These are phyloP conservation scores for Coturnix japonica DNA, from an alignment of 2,113 vertebrate genomes.

Conservation along the genomic window DNA sequence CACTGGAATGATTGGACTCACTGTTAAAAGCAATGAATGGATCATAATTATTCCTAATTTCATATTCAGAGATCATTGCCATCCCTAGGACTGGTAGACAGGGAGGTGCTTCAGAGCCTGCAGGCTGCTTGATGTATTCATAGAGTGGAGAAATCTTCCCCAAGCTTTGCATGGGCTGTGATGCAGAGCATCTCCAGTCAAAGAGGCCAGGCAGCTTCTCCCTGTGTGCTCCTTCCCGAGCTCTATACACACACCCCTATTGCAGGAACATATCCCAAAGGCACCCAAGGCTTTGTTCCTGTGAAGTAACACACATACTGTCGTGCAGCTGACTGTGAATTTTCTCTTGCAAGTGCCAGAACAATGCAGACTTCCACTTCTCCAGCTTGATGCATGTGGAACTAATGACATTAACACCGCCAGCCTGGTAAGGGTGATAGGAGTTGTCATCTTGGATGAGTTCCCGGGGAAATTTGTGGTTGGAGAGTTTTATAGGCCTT, in stretches of 20 bases:
- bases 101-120: background rate
- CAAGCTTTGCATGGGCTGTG: background rate
- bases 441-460: background rate
- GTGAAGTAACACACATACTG: background rate
- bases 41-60: constrained; percentile 41
- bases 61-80: constrained; percentile 49
- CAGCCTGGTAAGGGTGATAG: background rate
- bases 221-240: background rate
- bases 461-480: background rate
- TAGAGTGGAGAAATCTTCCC: background rate
- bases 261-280: background rate
- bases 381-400: background rate
- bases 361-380: background rate
- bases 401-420: background rate
- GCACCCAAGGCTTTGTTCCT: background rate
- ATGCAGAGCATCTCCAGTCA: background rate
- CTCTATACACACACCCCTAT: background rate
- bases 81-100: background rate
- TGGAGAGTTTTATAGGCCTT: background rate
- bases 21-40: constrained; percentile 20
- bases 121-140: constrained; percentile 56
- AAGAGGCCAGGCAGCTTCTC: rapidly evolving
- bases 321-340: background rate
- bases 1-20: background rate
- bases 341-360: background rate